A percentile compares a stretch with the other conserved stretches of the same genome.
Conservation (phyloP, 2,888 invertebrate species). For the Polydrusus tereticollis region DNA sequence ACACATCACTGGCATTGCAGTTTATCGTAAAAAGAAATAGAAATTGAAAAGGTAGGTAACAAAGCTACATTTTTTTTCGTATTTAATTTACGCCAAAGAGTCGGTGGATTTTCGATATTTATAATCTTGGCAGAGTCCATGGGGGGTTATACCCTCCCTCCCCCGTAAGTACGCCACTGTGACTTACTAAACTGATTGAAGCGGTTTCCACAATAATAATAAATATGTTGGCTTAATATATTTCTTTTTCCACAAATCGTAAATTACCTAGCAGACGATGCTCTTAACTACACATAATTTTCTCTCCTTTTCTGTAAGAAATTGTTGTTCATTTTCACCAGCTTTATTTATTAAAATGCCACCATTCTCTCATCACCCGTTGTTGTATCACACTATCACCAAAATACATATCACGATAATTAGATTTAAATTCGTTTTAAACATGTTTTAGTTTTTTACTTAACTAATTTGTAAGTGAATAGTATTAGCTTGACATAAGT, state of each 20-base stretch:
- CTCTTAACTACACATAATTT: slow-evolving; percentile 7
- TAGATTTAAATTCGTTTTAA: neutral
- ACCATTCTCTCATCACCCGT: slow-evolving; percentile 15
- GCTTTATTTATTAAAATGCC: slow-evolving; percentile 40
- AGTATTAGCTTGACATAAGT: slow-evolving; percentile 29
- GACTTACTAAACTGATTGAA: too few species aligned
- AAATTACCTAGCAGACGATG: neutral
- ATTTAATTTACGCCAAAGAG: too few species aligned
- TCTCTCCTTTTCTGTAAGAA: neutral
- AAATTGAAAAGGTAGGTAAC: too few species aligned
- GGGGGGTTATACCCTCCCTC: too few species aligned
- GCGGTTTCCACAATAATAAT: too few species aligned
- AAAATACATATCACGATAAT: slow-evolving; percentile 12
- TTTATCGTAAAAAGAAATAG: too few species aligned
- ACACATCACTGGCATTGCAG: too few species aligned
- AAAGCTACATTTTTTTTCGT: too few species aligned
- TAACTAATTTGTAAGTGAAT: slow-evolving; percentile 11
- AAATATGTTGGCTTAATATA: too few species aligned
- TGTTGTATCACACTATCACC: slow-evolving; percentile 28
- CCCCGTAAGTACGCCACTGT: too few species aligned
- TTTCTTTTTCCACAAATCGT: neutral
- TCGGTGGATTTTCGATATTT: too few species aligned
- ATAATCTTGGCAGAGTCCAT: too few species aligned
- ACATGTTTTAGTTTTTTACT: neutral
- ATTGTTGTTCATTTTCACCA: slow-evolving; percentile 30